Conservation (phyloP, 64 coral and sea anemone species). For the Montipora sp. region DNA sequence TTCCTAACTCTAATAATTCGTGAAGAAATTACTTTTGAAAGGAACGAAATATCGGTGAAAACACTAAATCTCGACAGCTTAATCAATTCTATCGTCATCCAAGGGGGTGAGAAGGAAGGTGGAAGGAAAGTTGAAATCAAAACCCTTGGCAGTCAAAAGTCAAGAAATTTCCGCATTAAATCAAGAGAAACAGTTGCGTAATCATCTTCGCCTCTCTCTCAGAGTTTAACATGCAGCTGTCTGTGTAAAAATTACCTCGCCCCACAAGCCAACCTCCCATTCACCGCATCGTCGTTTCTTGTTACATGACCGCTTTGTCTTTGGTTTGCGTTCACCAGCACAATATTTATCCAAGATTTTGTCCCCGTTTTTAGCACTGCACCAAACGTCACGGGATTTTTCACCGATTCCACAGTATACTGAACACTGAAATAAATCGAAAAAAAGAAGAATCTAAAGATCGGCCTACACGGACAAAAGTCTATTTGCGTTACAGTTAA, state of each 20-base stretch:
- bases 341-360: slow-evolving; percentile 49
- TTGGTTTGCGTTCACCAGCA: slow-evolving; percentile 12
- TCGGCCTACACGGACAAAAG: background rate
- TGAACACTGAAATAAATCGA: slow-evolving; percentile 37
- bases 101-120: too few species aligned
- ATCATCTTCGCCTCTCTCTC: background rate
- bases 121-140: too few species aligned
- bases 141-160: too few species aligned
- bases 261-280: slow-evolving; percentile 78
- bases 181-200: too few species aligned
- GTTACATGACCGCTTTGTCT: slow-evolving; percentile 31
- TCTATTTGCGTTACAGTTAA: too few species aligned
- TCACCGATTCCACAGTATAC: slow-evolving; percentile 48
- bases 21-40: too few species aligned
- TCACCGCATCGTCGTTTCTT: slow-evolving; percentile 56
- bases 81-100: too few species aligned
- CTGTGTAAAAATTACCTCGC: slow-evolving; percentile 36
- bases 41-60: too few species aligned
- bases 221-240: background rate
- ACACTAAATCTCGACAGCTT: too few species aligned
- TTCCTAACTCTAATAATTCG: too few species aligned
- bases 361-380: slow-evolving; percentile 21
- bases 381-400: slow-evolving; percentile 26
- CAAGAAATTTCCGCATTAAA: too few species aligned
- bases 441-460: background rate